Evolutionary conservation across 2,113 vertebrate species (phyloP).

Genomic region (Centropristis striata): DNA sequence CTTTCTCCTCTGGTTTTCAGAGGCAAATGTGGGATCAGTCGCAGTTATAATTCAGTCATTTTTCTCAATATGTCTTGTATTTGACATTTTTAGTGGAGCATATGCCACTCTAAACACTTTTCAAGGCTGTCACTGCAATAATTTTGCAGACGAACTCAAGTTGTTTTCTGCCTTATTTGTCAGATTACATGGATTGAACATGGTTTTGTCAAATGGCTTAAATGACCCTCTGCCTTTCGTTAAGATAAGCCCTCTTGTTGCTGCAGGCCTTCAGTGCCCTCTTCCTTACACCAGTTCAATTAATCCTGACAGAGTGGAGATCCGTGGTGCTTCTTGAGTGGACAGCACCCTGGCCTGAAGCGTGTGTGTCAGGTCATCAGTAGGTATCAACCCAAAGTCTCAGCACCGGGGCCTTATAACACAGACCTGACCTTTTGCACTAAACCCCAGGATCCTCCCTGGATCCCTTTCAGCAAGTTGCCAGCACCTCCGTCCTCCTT

Average conservation of each 20-base stretch:
- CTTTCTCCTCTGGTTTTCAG: conserved; percentile 83
- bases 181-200: conserved; percentile 76
- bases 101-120: conserved; percentile 77
- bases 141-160: conserved; percentile 41
- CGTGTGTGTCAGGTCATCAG: conserved; percentile 73
- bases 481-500: conserved; percentile 78
- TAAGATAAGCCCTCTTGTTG: conserved; percentile 68
- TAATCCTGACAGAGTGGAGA: conserved; percentile 52
- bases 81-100: conserved; percentile 80
- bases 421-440: conserved; percentile 82
- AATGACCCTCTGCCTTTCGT: conserved; percentile 74
- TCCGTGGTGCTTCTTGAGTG: conserved; percentile 33
- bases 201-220: conserved; percentile 57
- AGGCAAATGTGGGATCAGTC: conserved; percentile 85
- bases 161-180: conserved; percentile 74
- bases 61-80: conserved; percentile 86
- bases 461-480: conserved; percentile 85
- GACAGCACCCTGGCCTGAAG: conserved; percentile 42
- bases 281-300: conserved; percentile 56
- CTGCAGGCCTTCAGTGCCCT: conserved; percentile 48
- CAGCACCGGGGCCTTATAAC: conserved; percentile 65
- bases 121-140: conserved; percentile 63
- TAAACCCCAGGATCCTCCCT: conserved; percentile 78
- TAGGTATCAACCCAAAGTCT: conserved; percentile 63
- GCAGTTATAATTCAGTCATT: conserved; percentile 86